A percentile compares a stretch with the other conserved stretches of the same genome.
These are phyloP conservation scores for Trichonephila clavipes DNA, from an alignment of 1,140 invertebrate species.

Conservation along the genomic window DNA sequence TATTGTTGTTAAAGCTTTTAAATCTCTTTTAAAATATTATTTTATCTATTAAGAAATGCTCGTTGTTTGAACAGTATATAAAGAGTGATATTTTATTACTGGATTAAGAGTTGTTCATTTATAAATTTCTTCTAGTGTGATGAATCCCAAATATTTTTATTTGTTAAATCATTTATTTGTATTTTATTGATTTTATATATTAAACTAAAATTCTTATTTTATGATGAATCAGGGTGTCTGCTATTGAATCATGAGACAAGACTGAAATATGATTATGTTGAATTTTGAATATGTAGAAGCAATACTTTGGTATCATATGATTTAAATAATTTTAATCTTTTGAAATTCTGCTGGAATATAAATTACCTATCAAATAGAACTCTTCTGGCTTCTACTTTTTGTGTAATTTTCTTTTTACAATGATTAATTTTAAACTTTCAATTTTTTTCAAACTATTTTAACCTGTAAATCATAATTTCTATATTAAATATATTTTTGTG, in stretches of 20 bases:
- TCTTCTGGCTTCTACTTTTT: too few species aligned
- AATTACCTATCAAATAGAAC: too few species aligned
- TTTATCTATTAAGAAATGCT: not conserved
- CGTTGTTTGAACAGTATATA: not conserved
- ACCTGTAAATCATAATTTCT: too few species aligned
- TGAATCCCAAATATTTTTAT: constrained; percentile 1
- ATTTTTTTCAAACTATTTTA: too few species aligned
- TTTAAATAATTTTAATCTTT: too few species aligned
- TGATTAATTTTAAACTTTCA: too few species aligned
- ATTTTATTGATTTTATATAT: constrained; percentile 35
- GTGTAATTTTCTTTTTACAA: too few species aligned
- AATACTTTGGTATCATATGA: too few species aligned
- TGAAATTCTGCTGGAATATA: too few species aligned
- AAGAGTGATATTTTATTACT: constrained; percentile 7
- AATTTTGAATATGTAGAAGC: not conserved
- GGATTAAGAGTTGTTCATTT: not conserved
- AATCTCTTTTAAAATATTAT: constrained; percentile 10
- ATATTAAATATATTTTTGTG: too few species aligned
- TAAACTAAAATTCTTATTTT: not conserved
- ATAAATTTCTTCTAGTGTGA: not conserved
- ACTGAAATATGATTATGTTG: not conserved
- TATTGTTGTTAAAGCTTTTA: constrained; percentile 24
- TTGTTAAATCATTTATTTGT: constrained; percentile 9
- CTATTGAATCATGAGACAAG: not conserved
- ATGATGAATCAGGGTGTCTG: not conserved